These are phyloP conservation scores for Chalcosyrphus nemorum DNA, from an alignment of 2,888 invertebrate species.

Conservation along the genomic window DNA sequence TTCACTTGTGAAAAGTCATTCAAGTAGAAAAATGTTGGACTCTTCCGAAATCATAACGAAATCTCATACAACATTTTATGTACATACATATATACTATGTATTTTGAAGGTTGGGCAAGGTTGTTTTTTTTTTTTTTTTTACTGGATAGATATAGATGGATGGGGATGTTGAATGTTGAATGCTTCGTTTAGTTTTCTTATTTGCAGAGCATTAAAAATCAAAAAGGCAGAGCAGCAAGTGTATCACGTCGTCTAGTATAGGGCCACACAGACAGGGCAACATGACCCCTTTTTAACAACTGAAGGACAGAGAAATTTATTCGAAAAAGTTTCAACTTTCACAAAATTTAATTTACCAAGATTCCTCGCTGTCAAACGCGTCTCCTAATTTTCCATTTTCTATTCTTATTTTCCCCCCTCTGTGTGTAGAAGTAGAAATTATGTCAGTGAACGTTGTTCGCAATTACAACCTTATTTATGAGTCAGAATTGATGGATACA, in stretches of 20 bases:
- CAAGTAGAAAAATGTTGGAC: conserved; percentile 69
- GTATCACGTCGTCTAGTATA: conserved; percentile 46
- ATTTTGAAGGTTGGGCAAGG: conserved; percentile 29
- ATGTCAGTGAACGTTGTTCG: conserved; percentile 28
- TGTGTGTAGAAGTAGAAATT: neutral
- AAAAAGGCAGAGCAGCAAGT: conserved; percentile 42
- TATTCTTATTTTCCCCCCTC: conserved; percentile 30
- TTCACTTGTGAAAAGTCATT: conserved; percentile 71
- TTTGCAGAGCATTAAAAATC: conserved; percentile 62
- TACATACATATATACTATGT: neutral
- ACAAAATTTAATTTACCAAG: conserved; percentile 42
- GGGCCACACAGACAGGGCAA: no score
- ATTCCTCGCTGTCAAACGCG: conserved; percentile 31
- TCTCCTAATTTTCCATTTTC: conserved; percentile 54
- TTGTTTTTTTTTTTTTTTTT: conserved; percentile 45
- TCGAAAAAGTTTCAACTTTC: conserved; percentile 38
- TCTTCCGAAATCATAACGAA: conserved; percentile 70
- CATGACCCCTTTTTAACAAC: no score
- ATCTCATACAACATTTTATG: conserved; percentile 26
- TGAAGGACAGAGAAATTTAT: conserved; percentile 48
- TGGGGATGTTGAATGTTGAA: conserved; percentile 46
- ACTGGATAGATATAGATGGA: conserved; percentile 40
- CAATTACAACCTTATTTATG: conserved; percentile 63
- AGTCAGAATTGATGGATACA: conserved; percentile 29
- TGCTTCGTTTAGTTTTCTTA: conserved; percentile 68